Evolutionary conservation across 2,797 vertebrate genomes (phyloP).

Genomic region (Phrynocephalus vlangalii): DNA sequence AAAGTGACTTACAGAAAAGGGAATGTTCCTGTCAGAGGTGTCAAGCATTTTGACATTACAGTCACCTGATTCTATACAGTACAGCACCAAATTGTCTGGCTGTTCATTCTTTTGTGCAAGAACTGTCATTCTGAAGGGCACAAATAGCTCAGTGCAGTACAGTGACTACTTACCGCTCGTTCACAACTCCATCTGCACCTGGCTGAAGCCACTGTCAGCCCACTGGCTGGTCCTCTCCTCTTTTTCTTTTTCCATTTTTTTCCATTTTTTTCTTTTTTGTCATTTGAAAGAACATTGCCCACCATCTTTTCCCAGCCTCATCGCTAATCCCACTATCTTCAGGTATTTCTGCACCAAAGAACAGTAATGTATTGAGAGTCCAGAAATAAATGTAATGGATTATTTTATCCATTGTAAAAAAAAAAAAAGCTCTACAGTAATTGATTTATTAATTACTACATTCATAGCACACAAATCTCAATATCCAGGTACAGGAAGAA

Average conservation of each 20-base stretch:
- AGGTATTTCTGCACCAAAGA: neutral
- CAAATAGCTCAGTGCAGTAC: neutral
- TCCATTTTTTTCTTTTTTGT: too few relatives aligned
- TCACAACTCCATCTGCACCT: neutral
- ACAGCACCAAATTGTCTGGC: neutral
- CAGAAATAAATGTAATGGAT: neutral
- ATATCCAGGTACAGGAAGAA: neutral
- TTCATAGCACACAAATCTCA: neutral
- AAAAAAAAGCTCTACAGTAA: neutral
- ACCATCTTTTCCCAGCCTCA: neutral
- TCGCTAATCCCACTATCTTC: neutral
- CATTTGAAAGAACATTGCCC: neutral
- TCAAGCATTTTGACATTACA: slow-evolving; percentile 1
- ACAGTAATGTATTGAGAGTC: neutral
- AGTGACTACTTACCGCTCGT: neutral
- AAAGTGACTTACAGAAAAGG: neutral
- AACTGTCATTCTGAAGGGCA: neutral
- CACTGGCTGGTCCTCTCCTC: neutral
- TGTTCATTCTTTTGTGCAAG: neutral
- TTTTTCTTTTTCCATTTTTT: too few relatives aligned
- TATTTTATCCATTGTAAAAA: neutral
- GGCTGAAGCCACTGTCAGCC: neutral
- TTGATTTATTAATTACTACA: neutral
- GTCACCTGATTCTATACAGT: too few relatives aligned
- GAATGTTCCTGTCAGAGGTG: neutral